Conservation (phyloP, 2,888 invertebrate species). For the Blastobasis adustella region DNA sequence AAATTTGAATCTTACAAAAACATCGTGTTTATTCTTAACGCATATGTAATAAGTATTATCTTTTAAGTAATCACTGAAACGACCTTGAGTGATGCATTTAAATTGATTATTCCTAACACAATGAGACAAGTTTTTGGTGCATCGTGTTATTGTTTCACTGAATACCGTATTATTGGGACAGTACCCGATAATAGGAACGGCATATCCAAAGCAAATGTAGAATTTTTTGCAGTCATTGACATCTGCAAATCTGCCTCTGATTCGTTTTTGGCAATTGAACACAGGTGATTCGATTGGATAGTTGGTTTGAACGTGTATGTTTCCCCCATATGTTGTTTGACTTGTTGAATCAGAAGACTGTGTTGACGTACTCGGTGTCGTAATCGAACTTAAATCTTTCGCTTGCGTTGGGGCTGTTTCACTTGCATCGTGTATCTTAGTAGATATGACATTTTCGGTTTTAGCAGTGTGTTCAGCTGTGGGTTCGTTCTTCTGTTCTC, state of each 20-base stretch:
- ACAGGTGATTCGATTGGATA: not conserved
- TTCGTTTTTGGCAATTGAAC: constrained; percentile 31
- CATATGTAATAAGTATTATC: constrained; percentile 63
- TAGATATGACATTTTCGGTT: no score
- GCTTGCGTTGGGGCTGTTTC: no score
- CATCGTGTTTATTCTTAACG: constrained; percentile 28
- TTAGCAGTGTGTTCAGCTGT: no score
- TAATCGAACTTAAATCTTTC: no score
- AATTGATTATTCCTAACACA: constrained; percentile 64
- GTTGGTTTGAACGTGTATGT: no score
- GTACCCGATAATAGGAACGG: constrained; percentile 35
- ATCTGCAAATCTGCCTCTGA: constrained; percentile 64
- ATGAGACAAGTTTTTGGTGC: constrained; percentile 61
- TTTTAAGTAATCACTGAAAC: constrained; percentile 46
- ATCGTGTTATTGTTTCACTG: constrained; percentile 57
- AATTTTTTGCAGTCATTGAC: constrained; percentile 64
- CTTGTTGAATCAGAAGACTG: no score
- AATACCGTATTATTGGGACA: constrained; percentile 61
- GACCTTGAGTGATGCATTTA: constrained; percentile 53
- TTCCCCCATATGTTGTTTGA: no score
- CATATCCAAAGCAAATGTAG: constrained; percentile 58
- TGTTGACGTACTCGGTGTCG: no score
- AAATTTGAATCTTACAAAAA: constrained; percentile 48
- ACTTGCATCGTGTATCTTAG: no score
- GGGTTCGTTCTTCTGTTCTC: no score